phyloP scores from a whole-genome alignment of 2,113 vertebrate genomes.

The Stigmatopora nigra region DNA sequence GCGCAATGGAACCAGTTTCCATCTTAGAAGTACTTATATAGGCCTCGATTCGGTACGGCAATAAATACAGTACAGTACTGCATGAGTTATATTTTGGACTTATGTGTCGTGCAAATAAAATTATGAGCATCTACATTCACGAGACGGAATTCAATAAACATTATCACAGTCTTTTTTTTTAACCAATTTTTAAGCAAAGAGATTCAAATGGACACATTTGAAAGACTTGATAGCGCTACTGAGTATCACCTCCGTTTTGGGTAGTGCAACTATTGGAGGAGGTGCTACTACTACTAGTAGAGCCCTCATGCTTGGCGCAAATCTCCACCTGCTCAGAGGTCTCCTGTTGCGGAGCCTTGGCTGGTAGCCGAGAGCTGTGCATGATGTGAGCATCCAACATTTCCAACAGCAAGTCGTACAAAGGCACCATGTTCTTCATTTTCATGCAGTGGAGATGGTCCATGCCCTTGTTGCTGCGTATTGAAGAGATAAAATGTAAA shows the following conservation, averaged over 20 bases:
- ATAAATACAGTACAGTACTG: constrained; percentile 7
- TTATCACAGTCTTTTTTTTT: constrained; percentile 1
- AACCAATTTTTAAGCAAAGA: constrained; percentile 15
- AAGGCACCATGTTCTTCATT: constrained; percentile 90
- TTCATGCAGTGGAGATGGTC: constrained; percentile 98
- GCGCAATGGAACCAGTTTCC: background rate
- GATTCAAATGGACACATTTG: constrained; percentile 1
- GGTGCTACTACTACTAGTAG: background rate
- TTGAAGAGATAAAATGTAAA: background rate
- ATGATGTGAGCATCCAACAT: constrained; percentile 93
- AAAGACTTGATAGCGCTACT: constrained; percentile 6
- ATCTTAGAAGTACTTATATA: background rate
- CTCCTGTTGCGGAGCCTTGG: constrained; percentile 14
- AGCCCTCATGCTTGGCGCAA: constrained; percentile 3
- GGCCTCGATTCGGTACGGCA: constrained; percentile 14
- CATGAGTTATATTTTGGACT: background rate
- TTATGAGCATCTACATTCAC: constrained; percentile 2
- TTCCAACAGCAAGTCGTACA: constrained; percentile 93
- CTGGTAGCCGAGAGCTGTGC: constrained; percentile 65
- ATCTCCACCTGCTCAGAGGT: constrained; percentile 18
- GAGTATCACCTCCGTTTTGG: constrained; percentile 13
- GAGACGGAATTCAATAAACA: constrained; percentile 5
- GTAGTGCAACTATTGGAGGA: constrained; percentile 36
- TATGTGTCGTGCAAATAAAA: constrained; percentile 10
- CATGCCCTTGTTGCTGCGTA: constrained; percentile 93